Evolutionary conservation across 2,113 vertebrate species (phyloP), one percentile per base, ranked within the genome.

Genomic region (Thalassoma bifasciatum): DNA sequence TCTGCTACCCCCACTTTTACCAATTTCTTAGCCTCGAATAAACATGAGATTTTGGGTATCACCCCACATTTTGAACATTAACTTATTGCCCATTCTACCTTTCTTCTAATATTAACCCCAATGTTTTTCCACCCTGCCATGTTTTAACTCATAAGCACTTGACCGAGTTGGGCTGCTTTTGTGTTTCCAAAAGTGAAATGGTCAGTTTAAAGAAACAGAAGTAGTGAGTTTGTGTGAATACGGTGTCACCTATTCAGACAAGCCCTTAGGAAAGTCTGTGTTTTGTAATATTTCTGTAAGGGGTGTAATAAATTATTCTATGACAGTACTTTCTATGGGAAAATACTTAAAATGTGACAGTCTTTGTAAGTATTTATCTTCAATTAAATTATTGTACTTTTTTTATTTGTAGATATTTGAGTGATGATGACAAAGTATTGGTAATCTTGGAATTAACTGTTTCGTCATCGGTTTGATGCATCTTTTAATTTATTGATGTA

Each of bases 401-500:
- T n/a, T 91, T 91, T 19, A 91, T 94, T 93, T 95, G 94, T 95
- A 93, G 91, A 92, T 92, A 91, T 81, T 72, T 90, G 90, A 89
- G 88, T 92, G 89, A 93, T 90, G 85, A 92, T 86, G 84, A 93
- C 85, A 88, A 92, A 87, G 89, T 94, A 93, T 91, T 92, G 92
- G 90, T 93, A 92, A 92, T 88, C 79, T 92, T 93, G 72, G 81
- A 90, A 92, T 92, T 89, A 91, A 92, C 79, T 90, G 92, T 93
- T 93, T 92, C 86, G 87, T 93, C 88, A 89, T 91, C 78, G 66
- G 88, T 94, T 89, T 66, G 87, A 91, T 89, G 94, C 95, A 93
- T 92, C 91, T 92, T 94, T 93, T 96, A 94, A 96, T 97, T 98
- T 97, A 97, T 98, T 96, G 94, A 95, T 99, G 96, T 98, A 98